A percentile compares a stretch with the other conserved stretches of the same genome.
phyloP scores from a whole-genome alignment of 1,140 invertebrate species.

The Manduca sexta region DNA sequence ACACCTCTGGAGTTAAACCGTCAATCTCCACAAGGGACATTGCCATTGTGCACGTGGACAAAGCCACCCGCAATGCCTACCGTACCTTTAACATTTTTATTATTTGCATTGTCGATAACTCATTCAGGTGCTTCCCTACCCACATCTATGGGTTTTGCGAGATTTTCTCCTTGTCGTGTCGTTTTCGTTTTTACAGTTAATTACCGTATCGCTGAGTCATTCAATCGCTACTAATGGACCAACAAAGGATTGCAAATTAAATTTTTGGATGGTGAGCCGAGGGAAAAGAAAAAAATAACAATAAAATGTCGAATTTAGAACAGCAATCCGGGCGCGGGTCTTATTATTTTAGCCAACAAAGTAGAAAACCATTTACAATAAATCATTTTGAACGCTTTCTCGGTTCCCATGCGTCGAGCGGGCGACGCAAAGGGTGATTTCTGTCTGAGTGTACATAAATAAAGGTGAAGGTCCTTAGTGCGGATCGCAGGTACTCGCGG shows the following conservation, averaged over 20 bases:
- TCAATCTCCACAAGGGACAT: slow-evolving; percentile 47
- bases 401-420: slow-evolving; percentile 64
- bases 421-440: slow-evolving; percentile 71
- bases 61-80: slow-evolving; percentile 63
- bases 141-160: slow-evolving; percentile 26
- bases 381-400: slow-evolving; percentile 72
- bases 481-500: slow-evolving; percentile 59
- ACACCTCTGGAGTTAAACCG: slow-evolving; percentile 63
- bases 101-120: slow-evolving; percentile 49
- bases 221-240: slow-evolving; percentile 35
- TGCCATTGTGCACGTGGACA: slow-evolving; percentile 51
- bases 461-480: slow-evolving; percentile 62
- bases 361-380: slow-evolving; percentile 73
- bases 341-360: slow-evolving; percentile 73
- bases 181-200: slow-evolving; percentile 23
- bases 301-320: slow-evolving; percentile 70
- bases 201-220: slow-evolving; percentile 47
- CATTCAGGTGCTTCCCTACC: slow-evolving; percentile 39
- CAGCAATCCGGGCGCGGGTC: slow-evolving; percentile 52
- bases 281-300: slow-evolving; percentile 57
- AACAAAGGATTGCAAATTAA: slow-evolving; percentile 59
- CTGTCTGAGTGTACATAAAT: slow-evolving; percentile 69
- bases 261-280: slow-evolving; percentile 47
- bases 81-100: slow-evolving; percentile 58
- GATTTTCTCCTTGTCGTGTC: slow-evolving; percentile 6